Evolutionary conservation across 2,797 vertebrate species (phyloP), one percentile per base, ranked within the genome.

Genomic region (Schizothorax lantsangensis): DNA sequence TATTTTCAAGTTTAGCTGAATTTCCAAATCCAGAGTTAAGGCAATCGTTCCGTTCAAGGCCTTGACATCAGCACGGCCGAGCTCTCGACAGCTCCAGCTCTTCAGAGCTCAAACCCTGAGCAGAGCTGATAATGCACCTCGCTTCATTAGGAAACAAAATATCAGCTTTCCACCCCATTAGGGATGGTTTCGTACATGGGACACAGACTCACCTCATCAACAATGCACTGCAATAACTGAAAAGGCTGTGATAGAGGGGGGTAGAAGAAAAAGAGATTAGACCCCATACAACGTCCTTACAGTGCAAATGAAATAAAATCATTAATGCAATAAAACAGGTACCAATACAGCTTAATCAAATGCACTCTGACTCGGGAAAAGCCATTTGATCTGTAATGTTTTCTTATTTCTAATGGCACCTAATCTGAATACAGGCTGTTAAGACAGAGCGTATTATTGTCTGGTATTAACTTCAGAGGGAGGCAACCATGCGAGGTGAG

Each of bases 151-250:
- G 97, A 99, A 99, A 99, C 95, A 96, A 96, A 96, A 96, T 96
- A 96, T 95, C 96, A 96, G 96, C 98, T 99, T 99, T 99, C 97
- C 97, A 97, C 95, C 95, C 97, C 98, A 99, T 99, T 99, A 99
- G 96, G 95, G 95, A 97, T 97, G 97, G 98, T 97, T 98, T 99
- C 98, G 97, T 97, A 98, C 97, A 99, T 97, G 98, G 98, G 98
- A 97, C 95, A 95, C 91, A 92, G 97, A 98, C 98, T 99, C 98
- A 99, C 98, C 98, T 99, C 98, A 99, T 99, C 98, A 99, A 99
- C 98, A 97, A 99, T 99, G 98, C 98, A 99, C 97, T 99, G 98
- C 96, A 99, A 97, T 98, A 99, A 98, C 98, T 99, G 98, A 94
- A 99, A 97, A 97, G 98, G 98, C 98, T 99, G 96, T 92, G 93